Evolutionary conservation across 2,113 vertebrate genomes (phyloP).

Genomic region (Prinia subflava): DNA sequence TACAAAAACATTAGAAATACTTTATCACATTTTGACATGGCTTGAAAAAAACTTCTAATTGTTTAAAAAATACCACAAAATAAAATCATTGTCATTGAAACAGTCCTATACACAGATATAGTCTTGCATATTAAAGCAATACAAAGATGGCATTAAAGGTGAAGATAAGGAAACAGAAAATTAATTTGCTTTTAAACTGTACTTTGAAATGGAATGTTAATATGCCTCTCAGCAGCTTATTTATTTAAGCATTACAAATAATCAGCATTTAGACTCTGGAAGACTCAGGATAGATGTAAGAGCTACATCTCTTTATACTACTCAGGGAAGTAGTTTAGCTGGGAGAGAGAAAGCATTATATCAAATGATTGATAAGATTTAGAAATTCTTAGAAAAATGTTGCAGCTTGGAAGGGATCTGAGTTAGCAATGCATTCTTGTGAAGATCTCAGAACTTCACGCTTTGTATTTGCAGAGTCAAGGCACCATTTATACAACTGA

Average conservation of each 20-base stretch:
- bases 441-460: neutral
- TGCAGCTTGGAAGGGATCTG: neutral
- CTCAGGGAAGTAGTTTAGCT: neutral
- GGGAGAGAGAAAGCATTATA: neutral
- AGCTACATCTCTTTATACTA: neutral
- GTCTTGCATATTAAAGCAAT: neutral
- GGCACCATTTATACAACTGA: neutral
- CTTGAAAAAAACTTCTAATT: neutral
- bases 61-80: neutral
- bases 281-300: neutral
- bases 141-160: neutral
- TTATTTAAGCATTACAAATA: neutral
- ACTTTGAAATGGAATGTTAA: neutral
- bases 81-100: neutral
- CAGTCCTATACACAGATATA: neutral
- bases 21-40: neutral
- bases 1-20: neutral
- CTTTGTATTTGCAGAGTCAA: neutral
- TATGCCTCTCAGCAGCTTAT: neutral
- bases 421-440: neutral
- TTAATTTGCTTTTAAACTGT: neutral
- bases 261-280: neutral
- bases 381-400: neutral
- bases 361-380: neutral
- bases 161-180: neutral